Evolutionary conservation across 92 coral and sea anemone species (phyloP).

Genomic region (Scolanthus callimorphus): DNA sequence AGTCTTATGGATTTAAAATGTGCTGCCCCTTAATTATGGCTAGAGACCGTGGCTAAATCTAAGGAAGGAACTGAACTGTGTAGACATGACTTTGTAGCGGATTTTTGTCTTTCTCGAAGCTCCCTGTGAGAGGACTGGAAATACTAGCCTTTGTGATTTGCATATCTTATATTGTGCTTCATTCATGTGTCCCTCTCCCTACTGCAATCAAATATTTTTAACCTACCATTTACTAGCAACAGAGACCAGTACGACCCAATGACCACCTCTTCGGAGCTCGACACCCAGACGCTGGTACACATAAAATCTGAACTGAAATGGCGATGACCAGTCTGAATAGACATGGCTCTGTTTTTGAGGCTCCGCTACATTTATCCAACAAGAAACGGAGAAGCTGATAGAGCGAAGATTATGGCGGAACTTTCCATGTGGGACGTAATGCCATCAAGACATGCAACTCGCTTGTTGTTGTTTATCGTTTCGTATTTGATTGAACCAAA

Average conservation of each 20-base stretch:
- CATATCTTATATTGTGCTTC: no score
- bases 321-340: constrained; percentile 50
- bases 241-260: neutral
- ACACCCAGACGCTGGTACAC: neutral
- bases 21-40: no score
- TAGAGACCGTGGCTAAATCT: no score
- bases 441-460: constrained; percentile 35
- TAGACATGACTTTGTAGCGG: no score
- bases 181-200: no score
- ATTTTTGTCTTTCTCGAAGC: no score
- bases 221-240: no score
- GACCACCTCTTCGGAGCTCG: neutral
- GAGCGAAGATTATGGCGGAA: constrained; percentile 32
- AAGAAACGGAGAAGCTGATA: constrained; percentile 29
- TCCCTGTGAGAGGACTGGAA: no score
- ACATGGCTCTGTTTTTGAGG: constrained; percentile 6
- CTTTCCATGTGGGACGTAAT: constrained; percentile 27
- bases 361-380: constrained; percentile 28
- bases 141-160: no score
- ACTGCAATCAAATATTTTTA: no score
- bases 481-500: constrained; percentile 18
- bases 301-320: constrained; percentile 42
- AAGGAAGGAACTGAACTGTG: no score
- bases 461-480: constrained; percentile 13
- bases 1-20: no score